Evolutionary conservation across 2,888 invertebrate genomes (phyloP), one percentile per base, ranked within the genome.

Genomic region (Phortica magna): DNA sequence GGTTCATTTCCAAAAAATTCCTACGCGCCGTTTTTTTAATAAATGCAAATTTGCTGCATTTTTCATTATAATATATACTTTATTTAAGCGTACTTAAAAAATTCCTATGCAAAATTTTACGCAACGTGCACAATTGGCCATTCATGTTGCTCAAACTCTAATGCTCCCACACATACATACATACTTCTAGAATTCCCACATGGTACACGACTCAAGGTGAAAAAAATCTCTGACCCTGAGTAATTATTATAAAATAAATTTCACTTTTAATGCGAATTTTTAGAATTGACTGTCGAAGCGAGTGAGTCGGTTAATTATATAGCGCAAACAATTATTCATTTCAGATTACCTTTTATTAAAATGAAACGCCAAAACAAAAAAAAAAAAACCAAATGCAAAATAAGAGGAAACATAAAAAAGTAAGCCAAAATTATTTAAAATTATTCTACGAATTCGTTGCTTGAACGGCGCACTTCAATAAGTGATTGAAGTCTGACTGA

Each of bases 231-330:
- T 71, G 70, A 71, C 70, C 70, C 55, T 71, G 70, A 55, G 39
- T 53, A 71, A 55, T 71, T 71, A 71, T 22, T 48, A 48, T 48
- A 48, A 22, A 10, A 61, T 71, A 22, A 71, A 71, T 55, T 71
- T 71, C 31, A 55, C 70, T 71, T 71, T 71, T 71, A 48, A 53
- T 31, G 70, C 70, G 70, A 71, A 71, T 71, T 71, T 71, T 53
- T 53, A 71, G 70, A 71, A 71, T 19, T 17, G 17, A 17, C 17
- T 9, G n/a, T 19, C 59, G 19, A 61, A 61, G 9, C 61, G 85
- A 86, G 87, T 84, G 87, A 85, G 87, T 80, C 85, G 84, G 85
- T 85, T 85, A 85, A 85, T 85, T 85, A 85, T 88, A 85, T 80
- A 83, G 82, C 85, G 14, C 83, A 85, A 87, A 87, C 87, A 85